Conservation (phyloP, 2,113 vertebrate genomes). For the Theristicus caerulescens region DNA sequence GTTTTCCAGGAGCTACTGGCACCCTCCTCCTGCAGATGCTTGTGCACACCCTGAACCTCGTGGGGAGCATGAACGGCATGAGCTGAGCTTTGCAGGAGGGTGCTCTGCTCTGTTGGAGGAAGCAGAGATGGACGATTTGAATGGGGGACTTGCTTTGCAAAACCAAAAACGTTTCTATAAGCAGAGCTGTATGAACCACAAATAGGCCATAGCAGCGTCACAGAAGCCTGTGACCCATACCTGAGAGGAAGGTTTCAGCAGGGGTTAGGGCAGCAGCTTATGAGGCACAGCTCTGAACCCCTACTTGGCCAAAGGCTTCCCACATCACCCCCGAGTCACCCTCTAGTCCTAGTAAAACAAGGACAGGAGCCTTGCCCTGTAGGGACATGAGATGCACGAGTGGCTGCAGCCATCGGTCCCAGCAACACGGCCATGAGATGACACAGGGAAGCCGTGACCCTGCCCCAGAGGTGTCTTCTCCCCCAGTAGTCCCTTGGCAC, state of each 20-base stretch:
- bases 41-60: fast-evolving
- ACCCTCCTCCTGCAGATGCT: background rate
- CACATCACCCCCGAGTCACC: background rate
- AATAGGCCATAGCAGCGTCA: background rate
- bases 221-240: background rate
- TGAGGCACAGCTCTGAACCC: fast-evolving
- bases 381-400: background rate
- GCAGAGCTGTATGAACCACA: background rate
- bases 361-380: background rate
- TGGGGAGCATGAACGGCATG: fast-evolving
- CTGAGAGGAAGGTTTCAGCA: background rate
- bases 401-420: background rate
- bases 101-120: background rate
- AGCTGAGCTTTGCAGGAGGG: background rate
- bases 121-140: background rate
- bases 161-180: background rate
- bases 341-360: background rate
- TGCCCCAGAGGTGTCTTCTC: background rate
- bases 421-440: background rate
- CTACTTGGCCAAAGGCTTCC: background rate
- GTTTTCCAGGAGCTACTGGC: background rate
- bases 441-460: background rate
- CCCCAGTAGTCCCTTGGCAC: no score
- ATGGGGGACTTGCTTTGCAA: background rate
- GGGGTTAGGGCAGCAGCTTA: background rate